A percentile compares a stretch with the other conserved stretches of the same genome.
Conservation (phyloP, 2,888 invertebrate genomes). For the Drosophila helvetica region DNA sequence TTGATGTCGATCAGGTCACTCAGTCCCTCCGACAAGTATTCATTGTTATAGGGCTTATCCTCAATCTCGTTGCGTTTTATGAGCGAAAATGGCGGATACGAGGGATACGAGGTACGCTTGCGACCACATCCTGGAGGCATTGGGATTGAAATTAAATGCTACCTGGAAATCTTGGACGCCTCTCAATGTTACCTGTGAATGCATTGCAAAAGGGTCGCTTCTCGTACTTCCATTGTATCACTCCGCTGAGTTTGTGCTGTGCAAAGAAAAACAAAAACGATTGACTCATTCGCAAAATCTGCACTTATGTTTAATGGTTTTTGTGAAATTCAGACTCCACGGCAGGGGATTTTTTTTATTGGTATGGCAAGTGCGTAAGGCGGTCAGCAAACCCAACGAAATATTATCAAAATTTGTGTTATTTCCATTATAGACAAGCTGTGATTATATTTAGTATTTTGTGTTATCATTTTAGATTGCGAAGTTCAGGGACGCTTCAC, state of each 20-base stretch:
- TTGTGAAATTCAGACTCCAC: not conserved
- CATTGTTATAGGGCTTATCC: conserved; percentile 84
- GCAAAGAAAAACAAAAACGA: not conserved
- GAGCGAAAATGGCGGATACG: conserved; percentile 76
- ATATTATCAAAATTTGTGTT: not conserved
- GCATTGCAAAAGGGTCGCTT: conserved; percentile 95
- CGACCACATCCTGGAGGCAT: conserved; percentile 88
- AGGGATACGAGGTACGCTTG: conserved; percentile 86
- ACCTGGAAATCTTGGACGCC: not conserved
- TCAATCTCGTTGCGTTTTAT: conserved; percentile 82
- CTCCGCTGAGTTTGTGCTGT: conserved; percentile 81
- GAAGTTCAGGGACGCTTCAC: not conserved
- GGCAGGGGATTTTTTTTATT: not conserved
- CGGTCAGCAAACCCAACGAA: not conserved
- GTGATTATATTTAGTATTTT: not conserved
- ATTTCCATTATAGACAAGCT: not conserved
- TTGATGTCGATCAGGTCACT: conserved; percentile 88
- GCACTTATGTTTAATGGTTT: not conserved
- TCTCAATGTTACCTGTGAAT: conserved; percentile 88
- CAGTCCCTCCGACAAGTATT: conserved; percentile 86
- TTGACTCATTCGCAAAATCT: not conserved
- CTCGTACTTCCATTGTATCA: conserved; percentile 85
- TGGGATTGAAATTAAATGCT: not conserved
- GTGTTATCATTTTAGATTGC: not conserved
- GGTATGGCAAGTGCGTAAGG: not conserved